Evolutionary conservation across 2,797 vertebrate species (phyloP).

Genomic region (Ambastaia sidthimunki): DNA sequence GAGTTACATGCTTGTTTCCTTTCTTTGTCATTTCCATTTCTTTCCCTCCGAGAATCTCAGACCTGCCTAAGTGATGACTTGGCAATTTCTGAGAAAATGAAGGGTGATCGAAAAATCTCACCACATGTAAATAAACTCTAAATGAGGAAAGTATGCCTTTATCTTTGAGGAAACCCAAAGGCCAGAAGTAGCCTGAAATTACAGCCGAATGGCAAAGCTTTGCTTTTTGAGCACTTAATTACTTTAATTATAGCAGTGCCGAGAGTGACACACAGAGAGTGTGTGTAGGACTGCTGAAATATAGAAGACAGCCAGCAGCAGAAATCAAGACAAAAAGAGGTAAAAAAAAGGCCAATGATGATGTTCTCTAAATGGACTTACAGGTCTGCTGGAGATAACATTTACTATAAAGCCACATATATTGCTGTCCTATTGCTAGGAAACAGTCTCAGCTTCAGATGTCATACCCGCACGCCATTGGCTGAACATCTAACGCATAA

Average conservation of each 20-base stretch:
- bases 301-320: slow-evolving; percentile 28
- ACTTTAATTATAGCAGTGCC: slow-evolving; percentile 81
- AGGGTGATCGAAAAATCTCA: slow-evolving; percentile 58
- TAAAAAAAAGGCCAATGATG: background rate
- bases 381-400: background rate
- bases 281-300: slow-evolving; percentile 33
- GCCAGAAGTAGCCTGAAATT: slow-evolving; percentile 84
- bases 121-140: slow-evolving; percentile 79
- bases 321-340: slow-evolving; percentile 6
- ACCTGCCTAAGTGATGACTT: slow-evolving; percentile 66
- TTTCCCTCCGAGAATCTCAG: background rate
- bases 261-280: slow-evolving; percentile 60
- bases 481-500: no score
- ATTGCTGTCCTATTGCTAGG: background rate
- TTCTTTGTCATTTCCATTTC: background rate
- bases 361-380: slow-evolving; percentile 23
- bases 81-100: slow-evolving; percentile 41
- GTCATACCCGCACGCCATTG: no score
- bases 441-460: no score
- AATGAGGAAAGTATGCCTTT: slow-evolving; percentile 81
- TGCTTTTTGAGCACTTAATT: slow-evolving; percentile 83
- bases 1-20: slow-evolving; percentile 20
- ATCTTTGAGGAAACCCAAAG: slow-evolving; percentile 84
- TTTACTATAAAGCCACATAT: background rate
- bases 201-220: slow-evolving; percentile 78